These are phyloP conservation scores for Corythucha ciliata DNA, from an alignment of 2,888 invertebrate species.

Conservation along the genomic window DNA sequence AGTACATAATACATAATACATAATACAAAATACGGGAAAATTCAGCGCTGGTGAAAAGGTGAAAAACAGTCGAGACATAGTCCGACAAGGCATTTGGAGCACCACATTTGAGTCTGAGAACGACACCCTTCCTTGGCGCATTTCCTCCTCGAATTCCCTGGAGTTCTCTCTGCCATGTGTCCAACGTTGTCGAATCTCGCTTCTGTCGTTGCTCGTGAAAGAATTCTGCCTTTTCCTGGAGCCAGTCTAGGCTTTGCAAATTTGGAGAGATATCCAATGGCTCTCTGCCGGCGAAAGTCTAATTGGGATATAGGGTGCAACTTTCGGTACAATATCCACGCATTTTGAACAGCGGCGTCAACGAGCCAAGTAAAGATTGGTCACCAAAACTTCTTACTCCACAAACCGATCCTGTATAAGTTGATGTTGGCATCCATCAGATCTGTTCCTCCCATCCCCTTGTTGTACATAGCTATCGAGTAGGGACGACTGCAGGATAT, in stretches of 20 bases:
- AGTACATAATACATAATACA: too few species aligned
- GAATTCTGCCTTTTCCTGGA: too few species aligned
- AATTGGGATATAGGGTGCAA: constrained; percentile 1
- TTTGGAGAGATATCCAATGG: constrained; percentile 1
- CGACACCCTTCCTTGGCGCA: too few species aligned
- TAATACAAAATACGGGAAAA: too few species aligned
- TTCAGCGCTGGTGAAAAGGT: too few species aligned
- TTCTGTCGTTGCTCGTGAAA: too few species aligned
- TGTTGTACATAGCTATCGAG: constrained; percentile 24
- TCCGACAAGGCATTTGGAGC: too few species aligned
- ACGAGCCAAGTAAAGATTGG: background rate
- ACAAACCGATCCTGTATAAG: constrained; percentile 21
- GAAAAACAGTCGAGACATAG: too few species aligned
- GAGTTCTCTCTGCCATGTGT: too few species aligned
- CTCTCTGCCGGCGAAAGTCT: background rate
- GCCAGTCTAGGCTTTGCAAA: background rate
- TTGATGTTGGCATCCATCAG: constrained; percentile 26
- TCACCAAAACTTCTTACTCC: constrained; percentile 12
- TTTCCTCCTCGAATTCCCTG: too few species aligned
- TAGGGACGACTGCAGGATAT: constrained; percentile 20
- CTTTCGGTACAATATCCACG: constrained; percentile 3
- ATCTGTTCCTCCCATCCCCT: constrained; percentile 28
- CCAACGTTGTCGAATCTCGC: too few species aligned
- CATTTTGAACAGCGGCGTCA: constrained; percentile 4
- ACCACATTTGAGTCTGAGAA: too few species aligned